Evolutionary conservation across 1,140 invertebrate species (phyloP), one percentile per base, ranked within the genome.

Genomic region (Drosophila bocki): DNA sequence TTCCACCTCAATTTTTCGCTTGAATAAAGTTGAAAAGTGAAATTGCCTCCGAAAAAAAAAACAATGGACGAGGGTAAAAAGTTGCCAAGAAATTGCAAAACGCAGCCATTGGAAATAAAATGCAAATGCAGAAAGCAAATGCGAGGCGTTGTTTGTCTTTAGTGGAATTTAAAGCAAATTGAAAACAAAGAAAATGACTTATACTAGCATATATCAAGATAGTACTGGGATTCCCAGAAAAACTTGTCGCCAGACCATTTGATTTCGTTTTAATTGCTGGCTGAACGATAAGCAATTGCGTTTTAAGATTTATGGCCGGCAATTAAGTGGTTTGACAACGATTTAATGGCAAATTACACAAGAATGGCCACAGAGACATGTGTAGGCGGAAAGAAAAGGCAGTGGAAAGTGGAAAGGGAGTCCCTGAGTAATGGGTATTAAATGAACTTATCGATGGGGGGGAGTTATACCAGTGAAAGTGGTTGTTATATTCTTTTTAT

Each of bases 11-110:
- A 87, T 87, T 86, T 86, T 75, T 50, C 71, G 83, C 83, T 83
- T 57, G 84, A 77, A 70, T 80, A 87, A 83, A 87, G 80, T 88
- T 83, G 76, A 87, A 87, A 87, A 87, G 83, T 80, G 65, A 87
- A 86, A 87, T 61, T 75, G 61, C 65, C 64, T 51, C 22, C 39
- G 17, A 51, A 47, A 69, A 53, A 37, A 17, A 62, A 3, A 48
- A 71, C 69, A 71, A 71, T 71, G 44, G 26, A 13, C 12, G 33
- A 35, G 15, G 7, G 42, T 13, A n/a, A 48, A 74, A 75, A 79
- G 41, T 78, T 84, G 45, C 35, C 33, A 81, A 85, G 77, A 78
- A 85, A 85, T 84, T 80, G 82, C 77, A 32, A 80, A 85, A 64
- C 61, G 82, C 81, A 84, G 26, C 62, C 81, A 82, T 76, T 76